Percentiles rank a stretch among this genome's conserved stretches.
Evolutionary conservation across 2,113 vertebrate species (phyloP).

Genomic region (Setophaga petechia): DNA sequence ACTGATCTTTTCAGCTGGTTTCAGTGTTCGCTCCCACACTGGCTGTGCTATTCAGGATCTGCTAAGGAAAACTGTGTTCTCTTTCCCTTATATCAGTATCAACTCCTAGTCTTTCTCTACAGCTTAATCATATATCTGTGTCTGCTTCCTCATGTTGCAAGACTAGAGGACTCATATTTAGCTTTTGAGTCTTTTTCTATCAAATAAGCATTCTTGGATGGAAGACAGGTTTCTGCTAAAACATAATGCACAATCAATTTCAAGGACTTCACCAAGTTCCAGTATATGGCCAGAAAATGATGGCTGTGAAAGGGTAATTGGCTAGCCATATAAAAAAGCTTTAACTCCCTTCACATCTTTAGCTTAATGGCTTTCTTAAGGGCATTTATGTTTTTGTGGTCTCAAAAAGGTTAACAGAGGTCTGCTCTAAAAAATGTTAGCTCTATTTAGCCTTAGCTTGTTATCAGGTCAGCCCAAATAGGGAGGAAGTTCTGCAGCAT

Average conservation of each 20-base stretch:
- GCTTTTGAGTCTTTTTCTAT: neutral
- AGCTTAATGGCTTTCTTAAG: constrained; percentile 28
- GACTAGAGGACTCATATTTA: neutral
- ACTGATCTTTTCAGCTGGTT: neutral
- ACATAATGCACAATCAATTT: neutral
- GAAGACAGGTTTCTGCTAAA: neutral
- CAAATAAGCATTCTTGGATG: neutral
- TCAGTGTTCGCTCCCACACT: neutral
- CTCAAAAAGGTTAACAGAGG: neutral
- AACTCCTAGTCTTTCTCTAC: neutral
- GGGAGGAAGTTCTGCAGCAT: neutral
- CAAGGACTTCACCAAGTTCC: neutral
- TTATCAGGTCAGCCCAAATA: neutral
- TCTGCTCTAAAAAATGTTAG: neutral
- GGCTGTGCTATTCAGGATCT: neutral
- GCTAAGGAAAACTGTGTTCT: neutral
- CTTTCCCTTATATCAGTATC: neutral
- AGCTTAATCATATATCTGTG: neutral
- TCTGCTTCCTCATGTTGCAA: neutral
- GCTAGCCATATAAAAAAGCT: neutral
- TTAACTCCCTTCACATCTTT: neutral
- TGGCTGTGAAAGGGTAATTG: neutral
- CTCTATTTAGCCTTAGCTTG: neutral
- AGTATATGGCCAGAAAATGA: neutral
- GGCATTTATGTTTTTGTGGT: neutral